Conservation (phyloP, 2,888 invertebrate genomes). For the Mellilla xanthometata region DNA sequence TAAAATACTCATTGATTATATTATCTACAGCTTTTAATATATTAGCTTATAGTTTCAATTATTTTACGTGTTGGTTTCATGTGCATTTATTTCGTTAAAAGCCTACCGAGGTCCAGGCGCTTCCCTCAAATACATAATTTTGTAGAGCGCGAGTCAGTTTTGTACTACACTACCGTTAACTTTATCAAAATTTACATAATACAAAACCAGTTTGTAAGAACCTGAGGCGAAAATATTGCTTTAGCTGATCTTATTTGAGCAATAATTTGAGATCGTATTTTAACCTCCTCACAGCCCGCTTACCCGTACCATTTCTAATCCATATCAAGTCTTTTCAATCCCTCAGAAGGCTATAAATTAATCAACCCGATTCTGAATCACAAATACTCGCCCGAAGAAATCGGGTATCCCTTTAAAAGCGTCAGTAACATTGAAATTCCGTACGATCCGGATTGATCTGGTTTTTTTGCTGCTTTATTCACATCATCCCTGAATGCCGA, state of each 20-base stretch:
- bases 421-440: constrained; percentile 33
- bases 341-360: constrained; percentile 28
- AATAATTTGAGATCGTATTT: constrained; percentile 9
- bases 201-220: no score
- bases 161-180: no score
- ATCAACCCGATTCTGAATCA: constrained; percentile 29
- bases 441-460: constrained; percentile 33
- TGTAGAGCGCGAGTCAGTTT: no score
- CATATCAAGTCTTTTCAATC: constrained; percentile 24
- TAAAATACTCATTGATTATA: no score
- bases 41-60: no score
- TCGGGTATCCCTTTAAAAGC: constrained; percentile 30
- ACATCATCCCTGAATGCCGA: constrained; percentile 27
- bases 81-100: no score
- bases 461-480: constrained; percentile 29
- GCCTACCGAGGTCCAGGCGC: no score
- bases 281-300: constrained; percentile 2
- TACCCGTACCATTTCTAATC: constrained; percentile 12
- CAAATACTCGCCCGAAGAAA: constrained; percentile 29
- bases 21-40: no score
- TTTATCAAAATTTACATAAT: no score
- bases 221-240: no score
- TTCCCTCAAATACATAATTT: no score
- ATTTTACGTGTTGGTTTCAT: no score
- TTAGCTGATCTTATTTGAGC: not conserved